Evolutionary conservation across 2,888 invertebrate species (phyloP).

Genomic region (Phyto melanocephala): DNA sequence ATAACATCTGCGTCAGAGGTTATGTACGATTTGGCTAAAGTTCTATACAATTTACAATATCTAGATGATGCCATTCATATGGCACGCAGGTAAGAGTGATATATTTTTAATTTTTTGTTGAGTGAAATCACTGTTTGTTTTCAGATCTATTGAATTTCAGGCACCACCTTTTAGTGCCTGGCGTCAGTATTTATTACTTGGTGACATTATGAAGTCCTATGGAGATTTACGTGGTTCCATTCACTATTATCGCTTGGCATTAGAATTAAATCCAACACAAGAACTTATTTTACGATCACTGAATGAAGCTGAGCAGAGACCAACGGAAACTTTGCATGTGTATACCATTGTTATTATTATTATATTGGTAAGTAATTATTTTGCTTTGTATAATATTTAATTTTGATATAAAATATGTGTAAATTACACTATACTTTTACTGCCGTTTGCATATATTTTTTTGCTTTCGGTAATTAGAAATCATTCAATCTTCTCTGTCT

Average conservation of each 20-base stretch:
- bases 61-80: constrained; percentile 93
- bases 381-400: no score
- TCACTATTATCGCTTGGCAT: constrained; percentile 88
- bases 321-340: constrained; percentile 89
- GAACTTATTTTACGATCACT: constrained; percentile 89
- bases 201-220: constrained; percentile 94
- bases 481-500: no score
- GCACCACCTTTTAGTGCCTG: constrained; percentile 91
- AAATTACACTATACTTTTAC: no score
- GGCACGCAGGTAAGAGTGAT: constrained; percentile 82
- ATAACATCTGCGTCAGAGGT: constrained; percentile 93
- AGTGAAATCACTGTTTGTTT: not conserved
- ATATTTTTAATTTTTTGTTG: no score
- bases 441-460: no score
- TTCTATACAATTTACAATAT: constrained; percentile 91
- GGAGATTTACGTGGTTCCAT: constrained; percentile 93
- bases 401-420: no score
- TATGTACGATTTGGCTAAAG: constrained; percentile 89
- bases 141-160: constrained; percentile 87
- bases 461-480: no score
- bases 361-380: constrained; percentile 84
- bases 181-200: constrained; percentile 94
- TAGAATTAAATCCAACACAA: constrained; percentile 91
- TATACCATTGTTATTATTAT: constrained; percentile 93
- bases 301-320: constrained; percentile 89